Percentiles rank a stretch among this genome's conserved stretches.
Evolutionary conservation across 2,888 invertebrate genomes (phyloP).

Genomic region (Pseudeuparius sepicola): DNA sequence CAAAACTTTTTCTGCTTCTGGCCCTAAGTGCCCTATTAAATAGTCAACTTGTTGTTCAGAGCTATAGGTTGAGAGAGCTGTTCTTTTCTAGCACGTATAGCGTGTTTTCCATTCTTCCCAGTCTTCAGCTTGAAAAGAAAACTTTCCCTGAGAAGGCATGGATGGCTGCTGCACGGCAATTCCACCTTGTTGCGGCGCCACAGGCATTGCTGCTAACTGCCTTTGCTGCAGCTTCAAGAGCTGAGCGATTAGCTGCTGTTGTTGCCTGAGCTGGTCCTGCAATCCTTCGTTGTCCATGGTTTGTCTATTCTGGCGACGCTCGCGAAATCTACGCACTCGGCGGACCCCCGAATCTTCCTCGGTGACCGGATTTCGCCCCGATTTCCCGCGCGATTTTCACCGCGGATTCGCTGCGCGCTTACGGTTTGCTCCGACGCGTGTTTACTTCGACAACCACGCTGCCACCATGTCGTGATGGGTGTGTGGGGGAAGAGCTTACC

Average conservation of each 20-base stretch:
- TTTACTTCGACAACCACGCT: too few relatives aligned
- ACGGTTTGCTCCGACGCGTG: too few relatives aligned
- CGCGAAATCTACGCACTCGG: too few relatives aligned
- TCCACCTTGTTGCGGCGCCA: neutral
- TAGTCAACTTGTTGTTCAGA: slow-evolving; percentile 1
- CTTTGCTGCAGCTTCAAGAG: neutral
- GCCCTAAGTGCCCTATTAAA: slow-evolving; percentile 1
- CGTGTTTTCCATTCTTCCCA: slow-evolving; percentile 2
- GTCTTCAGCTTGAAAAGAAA: slow-evolving; percentile 1
- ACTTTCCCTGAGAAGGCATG: neutral
- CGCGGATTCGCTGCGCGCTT: too few relatives aligned
- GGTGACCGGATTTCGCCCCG: too few relatives aligned
- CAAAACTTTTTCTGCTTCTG: slow-evolving; percentile 1
- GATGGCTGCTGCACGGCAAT: slow-evolving; percentile 1
- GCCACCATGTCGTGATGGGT: too few relatives aligned
- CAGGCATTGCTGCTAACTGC: neutral
- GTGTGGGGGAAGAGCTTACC: too few relatives aligned
- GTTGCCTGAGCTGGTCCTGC: neutral
- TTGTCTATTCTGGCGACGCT: neutral
- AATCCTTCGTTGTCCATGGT: neutral
- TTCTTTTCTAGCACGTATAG: neutral
- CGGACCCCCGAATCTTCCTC: too few relatives aligned
- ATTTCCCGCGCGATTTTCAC: too few relatives aligned
- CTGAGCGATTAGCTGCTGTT: slow-evolving; percentile 1
- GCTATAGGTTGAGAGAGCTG: neutral